Evolutionary conservation across 2,888 invertebrate species (phyloP).

Genomic region (Hofmannophila pseudospretella): DNA sequence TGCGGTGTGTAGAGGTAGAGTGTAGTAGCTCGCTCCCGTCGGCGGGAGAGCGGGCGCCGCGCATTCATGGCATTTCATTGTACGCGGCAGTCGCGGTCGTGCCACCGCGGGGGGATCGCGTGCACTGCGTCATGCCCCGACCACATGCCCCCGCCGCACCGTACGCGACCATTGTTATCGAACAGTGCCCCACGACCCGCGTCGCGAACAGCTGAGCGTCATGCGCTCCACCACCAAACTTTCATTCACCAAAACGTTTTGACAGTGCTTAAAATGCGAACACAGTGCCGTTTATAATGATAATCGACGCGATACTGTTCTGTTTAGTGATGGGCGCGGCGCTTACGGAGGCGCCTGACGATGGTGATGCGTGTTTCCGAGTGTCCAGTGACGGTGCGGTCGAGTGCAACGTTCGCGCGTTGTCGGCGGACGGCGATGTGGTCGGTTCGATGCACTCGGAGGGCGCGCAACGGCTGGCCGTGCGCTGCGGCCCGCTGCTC

Average conservation of each 20-base stretch:
- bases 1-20: slow-evolving; percentile 35
- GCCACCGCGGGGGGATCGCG: slow-evolving; percentile 66
- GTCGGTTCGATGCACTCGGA: slow-evolving; percentile 81
- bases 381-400: slow-evolving; percentile 59
- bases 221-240: slow-evolving; percentile 45
- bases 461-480: slow-evolving; percentile 84
- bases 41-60: slow-evolving; percentile 34
- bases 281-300: slow-evolving; percentile 72
- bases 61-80: slow-evolving; percentile 69
- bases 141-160: slow-evolving; percentile 13
- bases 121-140: slow-evolving; percentile 34
- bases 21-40: slow-evolving; percentile 20
- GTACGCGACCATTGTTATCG: slow-evolving; percentile 48
- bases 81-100: slow-evolving; percentile 67
- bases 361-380: slow-evolving; percentile 65
- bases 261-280: slow-evolving; percentile 72
- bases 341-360: slow-evolving; percentile 70
- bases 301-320: slow-evolving; percentile 72
- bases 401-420: slow-evolving; percentile 82
- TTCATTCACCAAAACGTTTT: slow-evolving; percentile 53
- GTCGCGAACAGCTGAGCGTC: slow-evolving; percentile 53
- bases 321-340: slow-evolving; percentile 76
- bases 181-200: slow-evolving; percentile 35
- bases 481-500: slow-evolving; percentile 81
- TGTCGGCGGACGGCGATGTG: slow-evolving; percentile 83